Evolutionary conservation across 2,888 invertebrate species (phyloP).

Genomic region (Clistopyga incitator): DNA sequence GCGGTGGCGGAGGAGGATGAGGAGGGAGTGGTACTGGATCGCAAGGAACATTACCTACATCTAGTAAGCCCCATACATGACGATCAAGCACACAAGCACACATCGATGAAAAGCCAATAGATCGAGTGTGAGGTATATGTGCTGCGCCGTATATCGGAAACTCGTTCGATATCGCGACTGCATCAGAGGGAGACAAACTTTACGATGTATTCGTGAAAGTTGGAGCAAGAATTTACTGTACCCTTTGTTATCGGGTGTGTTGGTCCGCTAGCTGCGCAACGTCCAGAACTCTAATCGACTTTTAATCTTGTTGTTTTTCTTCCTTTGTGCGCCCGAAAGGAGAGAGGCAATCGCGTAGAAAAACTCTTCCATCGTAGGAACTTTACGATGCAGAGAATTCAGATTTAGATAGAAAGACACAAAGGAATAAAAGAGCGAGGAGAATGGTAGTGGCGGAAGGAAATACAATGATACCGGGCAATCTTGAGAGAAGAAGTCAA

Average conservation of each 20-base stretch:
- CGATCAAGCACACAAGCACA: not conserved
- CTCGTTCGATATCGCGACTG: constrained; percentile 38
- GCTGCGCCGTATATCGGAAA: constrained; percentile 28
- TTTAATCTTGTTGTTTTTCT: constrained; percentile 30
- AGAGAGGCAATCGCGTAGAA: constrained; percentile 33
- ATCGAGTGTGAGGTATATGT: constrained; percentile 11
- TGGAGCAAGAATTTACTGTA: constrained; percentile 28
- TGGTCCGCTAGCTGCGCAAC: constrained; percentile 10
- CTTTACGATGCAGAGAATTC: constrained; percentile 36
- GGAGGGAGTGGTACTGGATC: not conserved
- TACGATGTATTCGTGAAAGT: constrained; percentile 47
- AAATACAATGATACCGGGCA: constrained; percentile 1
- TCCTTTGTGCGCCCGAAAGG: not conserved
- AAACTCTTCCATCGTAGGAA: constrained; percentile 34
- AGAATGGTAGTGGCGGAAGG: constrained; percentile 4
- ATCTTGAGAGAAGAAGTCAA: constrained; percentile 27
- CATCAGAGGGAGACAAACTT: constrained; percentile 36
- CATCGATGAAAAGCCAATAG: constrained; percentile 23
- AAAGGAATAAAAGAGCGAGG: constrained; percentile 33
- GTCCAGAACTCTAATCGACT: constrained; percentile 40
- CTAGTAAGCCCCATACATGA: constrained; percentile 14
- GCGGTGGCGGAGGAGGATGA: not conserved
- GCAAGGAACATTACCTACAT: constrained; percentile 28
- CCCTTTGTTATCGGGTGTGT: constrained; percentile 32
- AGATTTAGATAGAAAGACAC: constrained; percentile 52